A percentile compares a stretch with the other conserved stretches of the same genome.
These are phyloP conservation scores for Bubo bubo DNA, from an alignment of 2,113 vertebrate genomes.

Conservation along the genomic window DNA sequence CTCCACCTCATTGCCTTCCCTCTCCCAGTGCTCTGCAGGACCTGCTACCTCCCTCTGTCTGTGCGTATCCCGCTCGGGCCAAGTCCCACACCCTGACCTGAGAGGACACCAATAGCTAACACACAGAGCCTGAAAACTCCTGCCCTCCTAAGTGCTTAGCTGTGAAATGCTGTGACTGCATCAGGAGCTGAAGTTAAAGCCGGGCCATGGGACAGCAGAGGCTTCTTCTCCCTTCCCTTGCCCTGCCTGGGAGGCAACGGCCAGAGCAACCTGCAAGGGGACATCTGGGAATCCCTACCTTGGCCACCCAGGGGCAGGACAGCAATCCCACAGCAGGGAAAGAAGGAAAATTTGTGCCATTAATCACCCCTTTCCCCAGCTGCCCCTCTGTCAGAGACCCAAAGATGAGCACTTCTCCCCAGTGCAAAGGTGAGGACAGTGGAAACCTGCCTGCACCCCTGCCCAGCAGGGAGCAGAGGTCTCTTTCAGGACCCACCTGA, in stretches of 20 bases:
- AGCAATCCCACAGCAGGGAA: neutral
- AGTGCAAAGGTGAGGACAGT: accelerated
- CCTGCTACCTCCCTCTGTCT: neutral
- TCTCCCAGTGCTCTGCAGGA: neutral
- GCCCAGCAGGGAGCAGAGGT: neutral
- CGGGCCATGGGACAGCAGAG: neutral
- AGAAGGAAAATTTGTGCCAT: neutral
- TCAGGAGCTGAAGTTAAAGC: neutral
- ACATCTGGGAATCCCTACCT: neutral
- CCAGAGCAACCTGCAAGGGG: neutral
- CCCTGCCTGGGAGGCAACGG: neutral
- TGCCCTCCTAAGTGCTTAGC: neutral
- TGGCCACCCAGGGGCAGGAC: neutral
- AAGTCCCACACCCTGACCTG: neutral
- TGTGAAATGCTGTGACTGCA: neutral
- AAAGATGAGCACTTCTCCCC: neutral
- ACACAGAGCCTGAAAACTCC: neutral
- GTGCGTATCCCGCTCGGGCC: too few relatives aligned
- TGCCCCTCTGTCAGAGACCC: neutral
- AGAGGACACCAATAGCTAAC: neutral
- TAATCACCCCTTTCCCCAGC: neutral
- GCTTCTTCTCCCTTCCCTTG: neutral
- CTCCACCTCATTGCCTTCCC: neutral
- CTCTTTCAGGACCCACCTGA: constrained; percentile 69
- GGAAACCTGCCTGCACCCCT: neutral